Evolutionary conservation across 2,888 invertebrate species (phyloP).

Genomic region (Cyrtodaria siliqua): DNA sequence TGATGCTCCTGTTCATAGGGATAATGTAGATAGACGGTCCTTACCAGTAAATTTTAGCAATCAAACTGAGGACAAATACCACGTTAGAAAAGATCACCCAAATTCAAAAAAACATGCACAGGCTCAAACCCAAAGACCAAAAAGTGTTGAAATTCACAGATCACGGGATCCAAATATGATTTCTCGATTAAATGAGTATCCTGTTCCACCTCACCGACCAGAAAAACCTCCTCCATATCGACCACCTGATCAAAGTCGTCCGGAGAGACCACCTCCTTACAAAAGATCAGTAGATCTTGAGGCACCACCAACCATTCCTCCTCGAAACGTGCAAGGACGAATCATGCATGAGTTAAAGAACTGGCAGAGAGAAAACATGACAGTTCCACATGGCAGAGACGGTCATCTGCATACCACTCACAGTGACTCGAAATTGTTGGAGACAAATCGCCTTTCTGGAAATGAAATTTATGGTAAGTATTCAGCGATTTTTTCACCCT

Average conservation of each 20-base stretch:
- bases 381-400: slow-evolving; percentile 21
- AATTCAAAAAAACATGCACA: background rate
- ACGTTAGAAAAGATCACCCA: background rate
- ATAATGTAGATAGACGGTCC: no score
- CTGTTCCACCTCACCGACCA: slow-evolving; percentile 28
- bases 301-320: slow-evolving; percentile 75
- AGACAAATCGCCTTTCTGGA: slow-evolving; percentile 30
- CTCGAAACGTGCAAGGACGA: slow-evolving; percentile 70
- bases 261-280: slow-evolving; percentile 62
- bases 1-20: slow-evolving; percentile 9
- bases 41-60: slow-evolving; percentile 9
- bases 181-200: slow-evolving; percentile 11
- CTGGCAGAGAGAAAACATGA: slow-evolving; percentile 78
- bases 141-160: slow-evolving; percentile 12
- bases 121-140: slow-evolving; percentile 9
- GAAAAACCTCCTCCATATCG: slow-evolving; percentile 58
- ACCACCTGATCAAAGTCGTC: slow-evolving; percentile 38
- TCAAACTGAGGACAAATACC: background rate
- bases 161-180: background rate
- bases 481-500: no score
- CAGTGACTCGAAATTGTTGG: slow-evolving; percentile 64
- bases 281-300: slow-evolving; percentile 34
- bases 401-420: slow-evolving; percentile 35
- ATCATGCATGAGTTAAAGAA: slow-evolving; percentile 76
- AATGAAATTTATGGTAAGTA: slow-evolving; percentile 62